Conservation (phyloP, 2,113 vertebrate genomes). For the Callipepla squamata region DNA sequence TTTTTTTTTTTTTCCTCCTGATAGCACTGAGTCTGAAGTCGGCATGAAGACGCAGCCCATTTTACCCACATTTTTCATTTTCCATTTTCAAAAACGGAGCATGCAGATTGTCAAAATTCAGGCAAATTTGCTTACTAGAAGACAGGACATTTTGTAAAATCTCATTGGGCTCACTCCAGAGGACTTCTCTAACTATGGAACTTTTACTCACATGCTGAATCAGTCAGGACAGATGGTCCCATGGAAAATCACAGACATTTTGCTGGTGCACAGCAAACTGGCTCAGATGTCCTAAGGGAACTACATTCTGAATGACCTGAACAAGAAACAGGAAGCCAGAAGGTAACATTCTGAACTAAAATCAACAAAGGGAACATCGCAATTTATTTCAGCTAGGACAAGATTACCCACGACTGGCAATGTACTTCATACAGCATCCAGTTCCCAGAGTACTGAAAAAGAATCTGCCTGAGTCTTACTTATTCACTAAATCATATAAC, state of each 20-base stretch:
- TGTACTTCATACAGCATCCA: background rate
- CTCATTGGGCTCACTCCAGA: background rate
- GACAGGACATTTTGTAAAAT: background rate
- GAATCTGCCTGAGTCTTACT: background rate
- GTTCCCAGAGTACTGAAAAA: background rate
- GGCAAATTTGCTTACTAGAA: constrained; percentile 1
- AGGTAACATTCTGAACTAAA: background rate
- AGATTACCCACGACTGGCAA: background rate
- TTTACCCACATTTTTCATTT: constrained; percentile 11
- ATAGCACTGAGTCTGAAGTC: background rate
- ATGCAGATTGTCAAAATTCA: background rate
- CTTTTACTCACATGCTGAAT: background rate
- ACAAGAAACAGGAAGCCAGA: background rate
- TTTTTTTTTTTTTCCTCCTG: background rate
- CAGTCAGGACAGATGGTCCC: background rate
- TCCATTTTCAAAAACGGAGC: background rate
- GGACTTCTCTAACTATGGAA: background rate
- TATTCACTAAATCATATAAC: background rate
- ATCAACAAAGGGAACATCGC: background rate
- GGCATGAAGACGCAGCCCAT: background rate
- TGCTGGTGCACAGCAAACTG: background rate
- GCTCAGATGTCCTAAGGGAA: background rate
- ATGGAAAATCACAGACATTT: background rate
- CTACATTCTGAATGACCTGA: background rate
- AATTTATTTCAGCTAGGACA: background rate